Conservation (phyloP, 2,797 vertebrate genomes). For the Artibeus jamaicensis region DNA sequence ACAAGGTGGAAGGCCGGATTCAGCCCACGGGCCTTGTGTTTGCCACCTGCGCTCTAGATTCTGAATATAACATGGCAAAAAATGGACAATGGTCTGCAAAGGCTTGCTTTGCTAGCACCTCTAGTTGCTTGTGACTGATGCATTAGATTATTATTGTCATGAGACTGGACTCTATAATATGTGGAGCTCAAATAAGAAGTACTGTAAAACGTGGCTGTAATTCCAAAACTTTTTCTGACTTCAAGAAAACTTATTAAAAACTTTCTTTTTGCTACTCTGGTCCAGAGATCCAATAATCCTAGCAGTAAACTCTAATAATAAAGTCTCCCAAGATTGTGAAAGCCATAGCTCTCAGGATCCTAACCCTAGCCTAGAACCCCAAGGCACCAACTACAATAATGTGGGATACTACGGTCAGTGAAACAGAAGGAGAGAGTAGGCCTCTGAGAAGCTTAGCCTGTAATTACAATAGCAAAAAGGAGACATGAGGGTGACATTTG, state of each 20-base stretch:
- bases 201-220: neutral
- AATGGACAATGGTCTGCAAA: neutral
- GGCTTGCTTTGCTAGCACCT: neutral
- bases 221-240: constrained; percentile 22
- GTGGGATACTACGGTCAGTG: neutral
- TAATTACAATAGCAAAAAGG: constrained; percentile 23
- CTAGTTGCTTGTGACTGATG: neutral
- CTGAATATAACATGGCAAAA: neutral
- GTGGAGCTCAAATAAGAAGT: neutral
- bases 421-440: neutral
- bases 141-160: neutral
- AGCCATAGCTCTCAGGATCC: neutral
- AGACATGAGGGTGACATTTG: neutral
- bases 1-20: too few species aligned
- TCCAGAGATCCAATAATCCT: neutral
- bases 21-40: too few species aligned
- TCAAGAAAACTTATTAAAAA: constrained; percentile 3
- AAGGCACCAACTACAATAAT: neutral
- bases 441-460: neutral
- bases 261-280: neutral
- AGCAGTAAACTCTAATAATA: neutral
- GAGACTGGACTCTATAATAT: neutral
- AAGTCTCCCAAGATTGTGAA: neutral
- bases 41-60: neutral
- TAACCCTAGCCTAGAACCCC: neutral